Evolutionary conservation across 2,797 vertebrate genomes (phyloP).

Genomic region (Masticophis lateralis): DNA sequence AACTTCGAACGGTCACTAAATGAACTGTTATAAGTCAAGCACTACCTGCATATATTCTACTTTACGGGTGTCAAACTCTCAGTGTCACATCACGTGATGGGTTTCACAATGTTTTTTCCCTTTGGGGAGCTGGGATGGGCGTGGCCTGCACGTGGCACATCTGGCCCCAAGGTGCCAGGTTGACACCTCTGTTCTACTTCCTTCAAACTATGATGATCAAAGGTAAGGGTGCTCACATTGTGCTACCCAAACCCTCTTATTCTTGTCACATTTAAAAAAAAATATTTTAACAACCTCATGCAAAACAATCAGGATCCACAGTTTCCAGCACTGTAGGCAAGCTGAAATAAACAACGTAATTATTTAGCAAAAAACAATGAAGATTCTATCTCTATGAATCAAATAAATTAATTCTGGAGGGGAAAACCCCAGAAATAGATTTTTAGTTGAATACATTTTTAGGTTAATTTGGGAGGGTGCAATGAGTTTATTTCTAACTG

Average conservation of each 20-base stretch:
- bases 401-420: background rate
- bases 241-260: background rate
- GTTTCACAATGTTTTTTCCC: too few relatives aligned
- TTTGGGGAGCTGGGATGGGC: too few relatives aligned
- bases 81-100: too few relatives aligned
- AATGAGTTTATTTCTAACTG: background rate
- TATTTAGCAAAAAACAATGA: background rate
- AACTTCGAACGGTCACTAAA: background rate
- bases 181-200: background rate
- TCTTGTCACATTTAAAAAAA: background rate
- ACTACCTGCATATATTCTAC: background rate
- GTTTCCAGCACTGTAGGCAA: constrained; percentile 11
- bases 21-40: background rate
- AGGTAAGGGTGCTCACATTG: background rate
- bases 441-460: background rate
- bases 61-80: too few relatives aligned
- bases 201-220: background rate
- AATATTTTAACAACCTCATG: background rate
- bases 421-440: background rate
- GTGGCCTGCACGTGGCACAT: too few relatives aligned
- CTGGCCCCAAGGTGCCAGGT: accelerated
- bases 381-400: background rate
- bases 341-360: background rate
- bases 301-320: background rate
- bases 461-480: background rate